phyloP scores from a whole-genome alignment of 2,113 vertebrate species.

The Numida meleagris region DNA sequence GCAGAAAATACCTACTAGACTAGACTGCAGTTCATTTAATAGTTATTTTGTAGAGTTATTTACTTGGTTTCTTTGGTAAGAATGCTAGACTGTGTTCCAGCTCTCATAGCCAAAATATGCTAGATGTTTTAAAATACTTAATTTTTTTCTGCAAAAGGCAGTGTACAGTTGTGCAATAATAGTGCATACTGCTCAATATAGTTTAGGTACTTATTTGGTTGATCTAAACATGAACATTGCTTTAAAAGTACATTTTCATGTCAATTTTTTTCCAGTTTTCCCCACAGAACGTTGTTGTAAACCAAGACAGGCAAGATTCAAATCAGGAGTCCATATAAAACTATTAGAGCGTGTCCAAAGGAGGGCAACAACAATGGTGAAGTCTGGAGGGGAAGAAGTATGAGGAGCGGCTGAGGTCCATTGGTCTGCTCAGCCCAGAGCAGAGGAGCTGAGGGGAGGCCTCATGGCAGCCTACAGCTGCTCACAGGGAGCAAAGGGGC shows the following conservation, averaged over 20 bases:
- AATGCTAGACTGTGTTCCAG: not conserved
- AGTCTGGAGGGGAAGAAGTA: not conserved
- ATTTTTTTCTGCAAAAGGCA: not conserved
- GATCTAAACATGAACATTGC: not conserved
- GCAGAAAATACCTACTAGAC: not conserved
- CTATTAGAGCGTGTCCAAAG: not conserved
- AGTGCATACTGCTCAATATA: not conserved
- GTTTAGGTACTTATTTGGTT: not conserved
- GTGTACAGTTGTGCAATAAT: not conserved
- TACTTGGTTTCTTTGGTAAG: not conserved
- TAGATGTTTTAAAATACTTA: not conserved
- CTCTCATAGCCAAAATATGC: not conserved
- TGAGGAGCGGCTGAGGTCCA: not conserved
- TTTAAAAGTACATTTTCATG: not conserved
- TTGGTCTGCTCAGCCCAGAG: not conserved
- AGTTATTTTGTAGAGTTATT: not conserved
- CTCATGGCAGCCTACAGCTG: not conserved
- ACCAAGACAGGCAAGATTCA: not conserved
- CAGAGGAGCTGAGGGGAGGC: not conserved
- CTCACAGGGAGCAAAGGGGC: too few relatives aligned
- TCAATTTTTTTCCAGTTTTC: not conserved
- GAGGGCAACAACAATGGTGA: not conserved
- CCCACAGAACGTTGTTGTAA: not conserved
- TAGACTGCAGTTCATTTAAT: not conserved
- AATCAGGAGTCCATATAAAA: not conserved